Evolutionary conservation across 2,113 vertebrate species (phyloP), one percentile per base, ranked within the genome.

Genomic region (Cebidichthys violaceus): DNA sequence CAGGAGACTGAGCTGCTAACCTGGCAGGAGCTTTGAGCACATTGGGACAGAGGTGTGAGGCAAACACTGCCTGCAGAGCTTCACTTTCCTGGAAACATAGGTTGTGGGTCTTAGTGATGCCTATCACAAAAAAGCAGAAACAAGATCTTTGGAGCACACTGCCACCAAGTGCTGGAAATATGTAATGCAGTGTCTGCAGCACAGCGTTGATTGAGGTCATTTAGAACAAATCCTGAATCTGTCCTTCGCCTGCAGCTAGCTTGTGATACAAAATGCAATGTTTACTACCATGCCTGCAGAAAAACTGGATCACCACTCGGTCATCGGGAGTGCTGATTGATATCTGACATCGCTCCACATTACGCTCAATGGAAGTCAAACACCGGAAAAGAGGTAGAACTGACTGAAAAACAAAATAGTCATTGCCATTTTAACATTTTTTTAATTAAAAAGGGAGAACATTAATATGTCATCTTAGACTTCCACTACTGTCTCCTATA

Each of bases 41-140:
- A 77, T 98, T 99, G 47, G 95, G 92, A 80, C 97, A 98, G 66
- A 95, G 86, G 70, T 95, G 95, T 89, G 96, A 95, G 37, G 95
- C 89, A 94, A 98, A 98, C 89, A 97, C 91, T 50, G 97, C 97
- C 95, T 98, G 96, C 75, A 98, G 81, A 2, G 97, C 95, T 35
- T 96, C 95, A 82, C 96, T 96, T 27, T 98, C 97, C 89, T 98
- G 95, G 93, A 96, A 99, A 7, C 61, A 77, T 72, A 99, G 75
- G 85, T 96, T 96, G 52, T 99, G 94, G 35, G 97, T 99, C 96
- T 96, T 99, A 22, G 94, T 96, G 84, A 99, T 93, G 86, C 97
- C 98, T 99, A 54, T 60, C 74, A 84, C 59, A 86, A 52, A 33
- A 33, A 75, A 75, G 43, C 15, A 84, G 35, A 76, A n/a, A 73